phyloP scores from a whole-genome alignment of 2,797 vertebrate species.

The Leptoclinus maculatus region DNA sequence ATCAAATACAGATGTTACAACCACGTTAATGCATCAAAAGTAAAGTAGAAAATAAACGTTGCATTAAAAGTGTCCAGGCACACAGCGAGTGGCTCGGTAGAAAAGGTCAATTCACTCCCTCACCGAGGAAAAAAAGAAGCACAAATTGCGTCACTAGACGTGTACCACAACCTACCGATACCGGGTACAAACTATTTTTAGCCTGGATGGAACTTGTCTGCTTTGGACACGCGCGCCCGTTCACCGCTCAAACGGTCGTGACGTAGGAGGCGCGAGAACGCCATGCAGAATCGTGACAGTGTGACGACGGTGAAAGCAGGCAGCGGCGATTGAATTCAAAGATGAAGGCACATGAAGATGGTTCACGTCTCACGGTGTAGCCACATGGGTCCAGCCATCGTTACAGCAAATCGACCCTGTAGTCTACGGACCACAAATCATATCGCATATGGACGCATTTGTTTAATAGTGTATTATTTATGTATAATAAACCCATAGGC shows the following conservation, averaged over 20 bases:
- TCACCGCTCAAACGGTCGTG: slow-evolving; percentile 60
- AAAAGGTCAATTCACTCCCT: slow-evolving; percentile 74
- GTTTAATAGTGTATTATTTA: neutral
- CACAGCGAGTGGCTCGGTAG: slow-evolving; percentile 20
- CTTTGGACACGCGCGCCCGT: slow-evolving; percentile 63
- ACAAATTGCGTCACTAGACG: slow-evolving; percentile 76
- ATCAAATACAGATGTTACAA: neutral
- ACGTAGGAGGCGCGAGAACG: slow-evolving; percentile 74
- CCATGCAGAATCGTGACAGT: slow-evolving; percentile 72
- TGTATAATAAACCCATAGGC: fast-evolving
- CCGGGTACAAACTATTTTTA: slow-evolving; percentile 80
- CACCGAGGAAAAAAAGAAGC: slow-evolving; percentile 20
- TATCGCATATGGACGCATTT: fast-evolving
- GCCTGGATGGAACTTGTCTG: slow-evolving; percentile 71
- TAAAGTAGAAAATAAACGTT: slow-evolving; percentile 8
- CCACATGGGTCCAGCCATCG: neutral
- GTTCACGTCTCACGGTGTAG: neutral
- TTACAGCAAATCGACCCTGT: too few species aligned
- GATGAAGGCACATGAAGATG: slow-evolving; percentile 40
- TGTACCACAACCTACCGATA: slow-evolving; percentile 69
- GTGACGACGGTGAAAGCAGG: slow-evolving; percentile 56
- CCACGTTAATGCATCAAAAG: neutral
- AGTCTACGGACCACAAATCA: neutral
- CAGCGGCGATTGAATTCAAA: slow-evolving; percentile 38
- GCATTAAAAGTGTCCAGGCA: slow-evolving; percentile 12